phyloP scores from a whole-genome alignment of 2,113 vertebrate genomes.

The Sigmodon hispidus region DNA sequence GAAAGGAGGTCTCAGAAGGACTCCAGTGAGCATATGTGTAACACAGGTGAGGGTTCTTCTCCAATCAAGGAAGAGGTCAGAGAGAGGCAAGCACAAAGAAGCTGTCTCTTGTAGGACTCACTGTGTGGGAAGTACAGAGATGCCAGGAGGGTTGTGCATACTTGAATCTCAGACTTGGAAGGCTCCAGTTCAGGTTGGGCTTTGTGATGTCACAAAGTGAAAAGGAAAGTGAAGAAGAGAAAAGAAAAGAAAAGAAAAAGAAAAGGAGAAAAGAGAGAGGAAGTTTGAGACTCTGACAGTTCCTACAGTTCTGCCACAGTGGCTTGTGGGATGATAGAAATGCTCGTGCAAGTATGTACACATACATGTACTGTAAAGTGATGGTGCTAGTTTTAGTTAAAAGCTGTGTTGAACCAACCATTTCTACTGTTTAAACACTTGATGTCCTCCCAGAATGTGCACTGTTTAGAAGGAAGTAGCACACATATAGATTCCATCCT shows the following conservation, averaged over 20 bases:
- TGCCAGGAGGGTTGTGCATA: background rate
- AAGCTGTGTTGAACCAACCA: background rate
- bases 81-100: background rate
- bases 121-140: background rate
- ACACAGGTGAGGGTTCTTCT: background rate
- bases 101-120: background rate
- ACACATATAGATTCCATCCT: background rate
- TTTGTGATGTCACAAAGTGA: background rate
- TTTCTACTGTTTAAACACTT: background rate
- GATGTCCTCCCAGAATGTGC: background rate
- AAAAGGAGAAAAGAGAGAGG: background rate
- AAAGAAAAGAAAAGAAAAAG: background rate
- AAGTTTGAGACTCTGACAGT: background rate
- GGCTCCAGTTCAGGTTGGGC: background rate
- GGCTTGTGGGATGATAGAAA: background rate
- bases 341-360: background rate
- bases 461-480: background rate
- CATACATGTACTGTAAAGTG: background rate
- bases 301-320: background rate
- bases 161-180: background rate
- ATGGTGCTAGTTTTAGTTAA: background rate
- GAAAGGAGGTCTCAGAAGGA: background rate
- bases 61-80: background rate
- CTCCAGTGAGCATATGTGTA: background rate
- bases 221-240: background rate